Conservation (phyloP, 2,797 vertebrate species). For the Artibeus jamaicensis region DNA sequence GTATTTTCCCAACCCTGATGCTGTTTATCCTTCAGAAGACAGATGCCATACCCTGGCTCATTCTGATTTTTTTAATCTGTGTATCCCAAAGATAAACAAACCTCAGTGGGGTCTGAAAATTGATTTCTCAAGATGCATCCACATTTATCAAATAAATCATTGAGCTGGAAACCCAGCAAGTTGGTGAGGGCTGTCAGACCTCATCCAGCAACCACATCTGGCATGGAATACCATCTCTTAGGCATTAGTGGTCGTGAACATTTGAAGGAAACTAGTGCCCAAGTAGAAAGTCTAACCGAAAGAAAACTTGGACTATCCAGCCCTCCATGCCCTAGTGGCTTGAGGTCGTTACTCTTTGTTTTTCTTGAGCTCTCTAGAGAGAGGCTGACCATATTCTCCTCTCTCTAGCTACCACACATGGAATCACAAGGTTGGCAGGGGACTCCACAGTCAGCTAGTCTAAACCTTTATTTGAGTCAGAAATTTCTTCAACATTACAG, state of each 20-base stretch:
- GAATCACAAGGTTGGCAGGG: not conserved
- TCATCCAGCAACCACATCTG: conserved; percentile 34
- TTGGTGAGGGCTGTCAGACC: not conserved
- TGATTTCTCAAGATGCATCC: not conserved
- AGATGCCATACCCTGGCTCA: not conserved
- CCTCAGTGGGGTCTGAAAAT: not conserved
- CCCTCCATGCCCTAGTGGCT: conserved; percentile 17
- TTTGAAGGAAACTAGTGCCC: conserved; percentile 18
- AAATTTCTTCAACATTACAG: conserved; percentile 10
- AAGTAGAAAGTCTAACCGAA: conserved; percentile 34
- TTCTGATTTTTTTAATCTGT: conserved; percentile 21
- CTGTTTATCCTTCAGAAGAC: conserved; percentile 19
- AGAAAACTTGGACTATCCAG: conserved; percentile 58
- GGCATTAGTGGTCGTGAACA: not conserved
- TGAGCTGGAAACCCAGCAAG: conserved; percentile 23
- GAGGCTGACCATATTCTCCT: not conserved
- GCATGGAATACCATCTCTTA: not conserved
- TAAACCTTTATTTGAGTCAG: not conserved
- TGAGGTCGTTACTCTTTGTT: conserved; percentile 51
- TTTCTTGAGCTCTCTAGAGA: conserved; percentile 47
- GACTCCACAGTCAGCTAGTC: not conserved
- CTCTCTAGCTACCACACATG: not conserved
- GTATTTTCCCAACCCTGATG: conserved; percentile 7
- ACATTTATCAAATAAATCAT: conserved; percentile 48
- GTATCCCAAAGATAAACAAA: conserved; percentile 31